Percentiles rank a stretch among this genome's conserved stretches.
Conservation (phyloP, 2,797 vertebrate genomes). For the Trachops cirrhosus region DNA sequence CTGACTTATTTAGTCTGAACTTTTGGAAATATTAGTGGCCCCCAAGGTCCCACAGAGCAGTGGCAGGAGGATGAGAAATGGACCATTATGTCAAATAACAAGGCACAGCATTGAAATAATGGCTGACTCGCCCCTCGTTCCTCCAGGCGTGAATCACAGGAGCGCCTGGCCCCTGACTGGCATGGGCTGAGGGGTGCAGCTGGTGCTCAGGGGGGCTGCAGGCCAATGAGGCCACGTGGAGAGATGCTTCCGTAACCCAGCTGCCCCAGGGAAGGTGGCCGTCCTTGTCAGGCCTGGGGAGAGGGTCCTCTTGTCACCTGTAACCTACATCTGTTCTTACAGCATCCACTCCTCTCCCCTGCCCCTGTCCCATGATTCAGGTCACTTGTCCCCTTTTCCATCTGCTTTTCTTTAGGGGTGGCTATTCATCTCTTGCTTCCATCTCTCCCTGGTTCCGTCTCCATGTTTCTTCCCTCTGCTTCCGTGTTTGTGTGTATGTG, state of each 20-base stretch:
- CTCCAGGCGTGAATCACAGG: fast-evolving
- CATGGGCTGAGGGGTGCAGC: neutral
- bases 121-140: fast-evolving
- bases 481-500: neutral
- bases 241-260: fast-evolving
- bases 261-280: too few relatives aligned
- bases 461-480: neutral
- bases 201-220: too few relatives aligned
- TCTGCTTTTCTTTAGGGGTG: too few relatives aligned
- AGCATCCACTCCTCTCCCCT: fast-evolving
- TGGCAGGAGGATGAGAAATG: neutral
- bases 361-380: fast-evolving
- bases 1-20: neutral
- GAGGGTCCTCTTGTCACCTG: fast-evolving
- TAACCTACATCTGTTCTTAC: fast-evolving
- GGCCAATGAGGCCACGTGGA: neutral
- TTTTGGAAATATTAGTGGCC: neutral
- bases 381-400: neutral
- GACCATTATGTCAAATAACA: neutral
- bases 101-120: neutral
- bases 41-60: neutral
- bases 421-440: neutral
- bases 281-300: fast-evolving
- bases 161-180: fast-evolving
- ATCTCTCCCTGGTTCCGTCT: fast-evolving